Conservation (phyloP, 2,797 vertebrate genomes). For the Novumbra hubbsi region DNA sequence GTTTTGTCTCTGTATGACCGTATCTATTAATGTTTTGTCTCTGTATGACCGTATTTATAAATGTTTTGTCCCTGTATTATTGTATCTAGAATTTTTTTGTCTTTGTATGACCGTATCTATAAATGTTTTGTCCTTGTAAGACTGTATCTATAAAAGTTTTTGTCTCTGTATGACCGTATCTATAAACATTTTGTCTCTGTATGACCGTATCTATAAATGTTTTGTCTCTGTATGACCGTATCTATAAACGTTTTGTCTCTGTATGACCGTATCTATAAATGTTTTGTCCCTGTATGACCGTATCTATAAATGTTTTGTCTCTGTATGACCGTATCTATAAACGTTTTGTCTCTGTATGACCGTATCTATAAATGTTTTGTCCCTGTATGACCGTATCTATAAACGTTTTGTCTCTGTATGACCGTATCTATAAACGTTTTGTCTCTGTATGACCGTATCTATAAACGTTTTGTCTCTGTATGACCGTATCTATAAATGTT, state of each 20-base stretch:
- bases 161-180: background rate
- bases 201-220: constrained; percentile 19
- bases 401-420: constrained; percentile 11
- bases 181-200: constrained; percentile 20
- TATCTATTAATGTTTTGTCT: constrained; percentile 23
- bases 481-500: constrained; percentile 20
- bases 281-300: background rate
- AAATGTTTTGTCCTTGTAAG: constrained; percentile 12
- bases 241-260: constrained; percentile 21
- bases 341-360: background rate
- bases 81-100: constrained; percentile 22
- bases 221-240: background rate
- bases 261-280: constrained; percentile 18
- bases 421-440: constrained; percentile 22
- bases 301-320: constrained; percentile 23
- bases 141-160: constrained; percentile 24
- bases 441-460: background rate
- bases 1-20: background rate
- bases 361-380: constrained; percentile 24
- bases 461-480: constrained; percentile 18
- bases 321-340: constrained; percentile 12
- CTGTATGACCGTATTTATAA: constrained; percentile 12
- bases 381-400: constrained; percentile 3
- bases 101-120: constrained; percentile 1
- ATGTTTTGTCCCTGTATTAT: background rate